Base-by-base conservation (phyloP, 2,113 vertebrate species). In the Cynoglossus semilaevis region DNA sequence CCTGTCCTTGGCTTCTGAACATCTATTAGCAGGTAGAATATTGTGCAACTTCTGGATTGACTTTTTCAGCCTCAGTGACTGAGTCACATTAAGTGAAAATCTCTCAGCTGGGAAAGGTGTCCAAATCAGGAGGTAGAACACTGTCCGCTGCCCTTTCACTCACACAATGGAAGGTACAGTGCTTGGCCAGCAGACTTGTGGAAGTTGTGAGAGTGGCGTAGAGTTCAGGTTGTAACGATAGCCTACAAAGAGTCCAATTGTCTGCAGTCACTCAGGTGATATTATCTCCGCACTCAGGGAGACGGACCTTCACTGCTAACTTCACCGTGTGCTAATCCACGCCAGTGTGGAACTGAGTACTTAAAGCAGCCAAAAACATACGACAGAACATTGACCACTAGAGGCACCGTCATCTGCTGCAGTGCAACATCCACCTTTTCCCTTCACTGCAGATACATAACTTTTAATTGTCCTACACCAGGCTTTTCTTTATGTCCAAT, bases 131-230 rank as follows among this genome's bases (percentile, higher is more conserved):
- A 84, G 81, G 84, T 73, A 54, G 65, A 85, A 87, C 78, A 65
- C 51, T 76, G 81, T 83, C 81, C 72, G 9, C 63, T 90, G 88
- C 66, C 88, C 86, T 91, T 91, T 88, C 53, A 66, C 67, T 63
- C 64, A 63, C 81, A 91, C 88, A 91, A 91, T 87, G 86, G 80
- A 80, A 71, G 58, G 83, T 79, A 88, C 79, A 90, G 88, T 84
- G 69, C 75, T 76, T 68, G 80, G 81, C 80, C 81, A 62, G 70
- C 64, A 22, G 60, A 58, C 79, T 63, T 44, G 57, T 75, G 81
- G 58, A 76, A 72, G 72, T 69, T 56, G 83, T 67, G 65, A 80
- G 78, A 74, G 82, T 66, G 74, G 75, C 63, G 69, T 51, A 51
- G 74, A 60, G 67, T 74, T 77, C 56, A 40, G 76, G 72, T 73